These are phyloP conservation scores for Leptosomus discolor DNA, from an alignment of 2,113 vertebrate species.

Conservation along the genomic window DNA sequence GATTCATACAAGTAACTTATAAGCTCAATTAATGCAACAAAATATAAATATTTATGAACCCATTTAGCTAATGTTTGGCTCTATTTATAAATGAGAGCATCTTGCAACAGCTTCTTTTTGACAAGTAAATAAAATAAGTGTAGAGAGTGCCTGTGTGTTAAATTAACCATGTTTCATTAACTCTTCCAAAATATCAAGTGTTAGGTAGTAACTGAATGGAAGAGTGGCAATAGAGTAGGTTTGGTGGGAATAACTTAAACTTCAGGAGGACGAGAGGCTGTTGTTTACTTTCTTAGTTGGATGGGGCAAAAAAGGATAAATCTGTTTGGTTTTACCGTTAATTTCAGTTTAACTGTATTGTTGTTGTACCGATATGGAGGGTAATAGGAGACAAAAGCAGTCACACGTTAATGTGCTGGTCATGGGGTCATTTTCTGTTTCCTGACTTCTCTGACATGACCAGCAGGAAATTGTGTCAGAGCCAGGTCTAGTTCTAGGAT, in stretches of 20 bases:
- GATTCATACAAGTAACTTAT: conserved; percentile 5
- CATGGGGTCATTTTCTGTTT: neutral
- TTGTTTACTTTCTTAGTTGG: neutral
- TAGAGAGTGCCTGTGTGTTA: neutral
- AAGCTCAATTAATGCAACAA: conserved; percentile 24
- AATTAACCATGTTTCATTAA: neutral
- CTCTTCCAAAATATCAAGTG: neutral
- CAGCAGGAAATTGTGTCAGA: neutral
- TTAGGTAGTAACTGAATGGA: neutral
- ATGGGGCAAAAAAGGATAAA: neutral
- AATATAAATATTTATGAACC: conserved; percentile 59
- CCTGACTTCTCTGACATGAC: neutral
- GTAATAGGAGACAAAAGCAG: neutral
- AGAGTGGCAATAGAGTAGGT: neutral
- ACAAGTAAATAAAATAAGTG: conserved; percentile 13
- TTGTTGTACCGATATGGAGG: neutral
- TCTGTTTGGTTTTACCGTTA: neutral
- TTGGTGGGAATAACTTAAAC: neutral
- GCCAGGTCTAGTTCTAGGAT: neutral
- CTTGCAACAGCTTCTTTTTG: conserved; percentile 28
- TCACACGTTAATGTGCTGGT: neutral
- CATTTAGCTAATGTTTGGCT: conserved; percentile 28
- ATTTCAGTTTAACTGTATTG: neutral
- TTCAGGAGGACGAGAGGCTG: neutral
- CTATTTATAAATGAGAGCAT: conserved; percentile 47